phyloP scores from a whole-genome alignment of 2,113 vertebrate genomes.

The Climacteris rufus region DNA sequence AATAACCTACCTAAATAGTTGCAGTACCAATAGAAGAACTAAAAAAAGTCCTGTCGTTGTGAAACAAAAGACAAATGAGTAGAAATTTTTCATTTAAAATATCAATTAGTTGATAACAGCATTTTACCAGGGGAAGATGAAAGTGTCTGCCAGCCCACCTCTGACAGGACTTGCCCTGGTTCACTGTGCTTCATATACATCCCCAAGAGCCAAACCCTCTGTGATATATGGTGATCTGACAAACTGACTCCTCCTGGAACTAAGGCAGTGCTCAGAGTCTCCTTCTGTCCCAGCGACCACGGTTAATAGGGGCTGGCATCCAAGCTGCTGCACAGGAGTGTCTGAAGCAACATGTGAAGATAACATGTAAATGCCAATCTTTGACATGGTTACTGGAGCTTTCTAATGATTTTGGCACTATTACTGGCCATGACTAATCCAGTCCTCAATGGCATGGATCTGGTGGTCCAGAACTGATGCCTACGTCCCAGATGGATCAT shows the following conservation, averaged over 20 bases:
- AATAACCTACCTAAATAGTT: background rate
- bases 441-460: background rate
- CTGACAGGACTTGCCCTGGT: background rate
- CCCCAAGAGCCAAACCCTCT: background rate
- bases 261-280: background rate
- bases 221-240: accelerated
- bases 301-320: accelerated
- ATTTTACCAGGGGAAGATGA: background rate
- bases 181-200: accelerated
- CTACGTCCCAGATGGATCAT: background rate
- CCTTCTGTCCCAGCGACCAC: background rate
- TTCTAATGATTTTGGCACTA: background rate
- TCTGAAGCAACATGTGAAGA: background rate
- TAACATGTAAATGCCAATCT: background rate
- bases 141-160: background rate
- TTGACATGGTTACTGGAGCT: background rate
- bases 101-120: background rate
- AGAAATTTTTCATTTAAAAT: background rate
- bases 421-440: background rate
- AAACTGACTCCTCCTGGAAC: background rate
- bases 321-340: background rate
- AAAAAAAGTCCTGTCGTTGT: background rate
- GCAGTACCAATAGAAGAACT: background rate
- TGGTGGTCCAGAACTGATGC: background rate
- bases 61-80: background rate